A percentile compares a stretch with the other conserved stretches of the same genome.
These are phyloP conservation scores for Zapus hudsonius DNA, from an alignment of 2,113 vertebrate genomes.

Conservation along the genomic window DNA sequence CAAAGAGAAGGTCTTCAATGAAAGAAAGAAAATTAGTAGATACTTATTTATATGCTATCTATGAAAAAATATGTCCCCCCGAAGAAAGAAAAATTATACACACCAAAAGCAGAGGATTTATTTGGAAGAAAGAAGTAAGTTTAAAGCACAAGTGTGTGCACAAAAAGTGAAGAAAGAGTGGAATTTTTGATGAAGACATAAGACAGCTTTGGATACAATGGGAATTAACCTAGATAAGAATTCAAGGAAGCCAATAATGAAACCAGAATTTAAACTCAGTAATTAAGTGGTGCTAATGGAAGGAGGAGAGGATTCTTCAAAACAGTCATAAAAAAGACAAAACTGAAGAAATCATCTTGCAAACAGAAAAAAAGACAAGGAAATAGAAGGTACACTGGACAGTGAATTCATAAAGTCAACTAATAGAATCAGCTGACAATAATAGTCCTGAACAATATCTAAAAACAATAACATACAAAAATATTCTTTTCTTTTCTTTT, in stretches of 20 bases:
- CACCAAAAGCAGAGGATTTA: background rate
- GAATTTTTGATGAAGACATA: background rate
- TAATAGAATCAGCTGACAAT: background rate
- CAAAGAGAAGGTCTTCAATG: background rate
- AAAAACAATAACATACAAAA: background rate
- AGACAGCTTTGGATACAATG: background rate
- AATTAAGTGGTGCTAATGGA: constrained; percentile 1
- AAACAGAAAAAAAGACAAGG: background rate
- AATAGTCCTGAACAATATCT: background rate
- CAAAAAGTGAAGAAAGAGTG: background rate
- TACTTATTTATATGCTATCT: background rate
- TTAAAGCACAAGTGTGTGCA: background rate
- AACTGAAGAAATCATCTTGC: background rate
- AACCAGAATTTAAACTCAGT: background rate
- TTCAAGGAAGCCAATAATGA: background rate
- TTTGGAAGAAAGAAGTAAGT: background rate
- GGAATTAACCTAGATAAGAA: constrained; percentile 3
- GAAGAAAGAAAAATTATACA: constrained; percentile 7
- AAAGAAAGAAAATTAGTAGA: background rate
- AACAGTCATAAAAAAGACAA: background rate
- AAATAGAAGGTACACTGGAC: background rate
- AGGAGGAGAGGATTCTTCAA: background rate
- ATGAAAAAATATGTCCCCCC: background rate
- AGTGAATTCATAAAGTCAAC: background rate
- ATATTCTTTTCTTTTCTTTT: no score